phyloP scores from a whole-genome alignment of 2,888 invertebrate species.

The Mesorhabditis spiculigera region DNA sequence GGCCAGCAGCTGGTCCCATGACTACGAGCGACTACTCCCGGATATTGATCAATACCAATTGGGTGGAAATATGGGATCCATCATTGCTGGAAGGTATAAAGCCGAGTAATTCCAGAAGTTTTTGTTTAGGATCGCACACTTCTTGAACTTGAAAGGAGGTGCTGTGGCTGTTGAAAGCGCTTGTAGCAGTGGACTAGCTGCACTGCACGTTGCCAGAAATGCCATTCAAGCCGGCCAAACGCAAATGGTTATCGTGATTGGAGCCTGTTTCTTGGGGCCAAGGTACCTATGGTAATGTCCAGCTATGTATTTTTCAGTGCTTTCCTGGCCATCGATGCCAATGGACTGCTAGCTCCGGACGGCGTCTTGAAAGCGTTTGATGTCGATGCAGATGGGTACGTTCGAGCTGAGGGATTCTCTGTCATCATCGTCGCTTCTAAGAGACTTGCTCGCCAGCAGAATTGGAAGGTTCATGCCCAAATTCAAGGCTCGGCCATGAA shows the following conservation, averaged over 20 bases:
- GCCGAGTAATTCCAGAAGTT: neutral
- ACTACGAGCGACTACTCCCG: slow-evolving; percentile 31
- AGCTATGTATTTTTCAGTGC: slow-evolving; percentile 17
- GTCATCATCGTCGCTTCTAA: slow-evolving; percentile 41
- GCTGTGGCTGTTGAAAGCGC: slow-evolving; percentile 92
- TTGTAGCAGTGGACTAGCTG: slow-evolving; percentile 84
- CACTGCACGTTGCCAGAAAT: slow-evolving; percentile 41
- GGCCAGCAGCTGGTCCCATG: slow-evolving; percentile 33
- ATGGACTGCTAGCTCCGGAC: slow-evolving; percentile 51
- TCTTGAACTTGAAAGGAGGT: slow-evolving; percentile 88
- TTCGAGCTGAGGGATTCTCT: slow-evolving; percentile 56
- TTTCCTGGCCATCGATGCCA: slow-evolving; percentile 46
- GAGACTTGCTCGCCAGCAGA: slow-evolving; percentile 23
- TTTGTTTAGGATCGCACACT: slow-evolving; percentile 78
- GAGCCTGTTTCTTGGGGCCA: slow-evolving; percentile 44
- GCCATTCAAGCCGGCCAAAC: slow-evolving; percentile 81
- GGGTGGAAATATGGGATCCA: slow-evolving; percentile 32
- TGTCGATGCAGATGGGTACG: slow-evolving; percentile 57
- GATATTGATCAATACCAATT: slow-evolving; percentile 34
- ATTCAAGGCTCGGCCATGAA: slow-evolving; percentile 39
- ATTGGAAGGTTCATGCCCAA: slow-evolving; percentile 21
- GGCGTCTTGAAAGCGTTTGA: slow-evolving; percentile 55
- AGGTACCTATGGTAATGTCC: slow-evolving; percentile 12
- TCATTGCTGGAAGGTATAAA: slow-evolving; percentile 33
- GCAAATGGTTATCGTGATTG: slow-evolving; percentile 61